Evolutionary conservation across 1,140 invertebrate species (phyloP), one percentile per base, ranked within the genome.

Genomic region (Drosophila ficusphila): DNA sequence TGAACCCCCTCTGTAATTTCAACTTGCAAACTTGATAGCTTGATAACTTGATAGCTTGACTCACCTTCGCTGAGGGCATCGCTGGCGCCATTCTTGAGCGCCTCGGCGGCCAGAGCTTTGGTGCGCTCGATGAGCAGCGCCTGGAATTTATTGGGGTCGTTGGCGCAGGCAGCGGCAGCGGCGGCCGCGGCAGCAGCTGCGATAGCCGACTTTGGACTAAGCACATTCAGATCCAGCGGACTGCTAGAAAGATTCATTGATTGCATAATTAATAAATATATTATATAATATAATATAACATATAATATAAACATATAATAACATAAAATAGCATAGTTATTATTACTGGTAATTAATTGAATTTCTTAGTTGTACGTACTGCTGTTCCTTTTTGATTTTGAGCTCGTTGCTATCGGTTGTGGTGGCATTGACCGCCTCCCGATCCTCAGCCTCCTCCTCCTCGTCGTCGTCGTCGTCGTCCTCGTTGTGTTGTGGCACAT

Each of bases 91-190:
- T 81, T 89, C 73, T 92, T 92, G 16, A 91, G 72, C 36, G 90
- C 81, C 62, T 90, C 90, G 92, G 94, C 75, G 95, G 95, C 44
- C 38, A 96, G 86, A 19, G 93, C 93, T 89, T 96, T 96, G 69
- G 95, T 95, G 76, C 96, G 94, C 91, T 97, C 96, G 89, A 97
- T 92, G 14, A 96, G 92, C 71, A 97, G 92, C 65, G 95, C 93
- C 91, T 97, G 96, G 64, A 97, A 93, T 56, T 95, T 94, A 91
- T 96, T 96, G 85, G 92, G 94, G 67, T 91, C 90, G 33, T 91
- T 91, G 71, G 78, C 90, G 72, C 83, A 90, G 65, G 83, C 90
- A 12, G 90, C 90, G 54, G 89, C 89, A 23, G 83, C 90, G 19
- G 90, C 90, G 11, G 82, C 90, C 7, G 90, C 90, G 0, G 90